Conservation (phyloP, 2,888 invertebrate genomes). For the Folsomia manolachei region DNA sequence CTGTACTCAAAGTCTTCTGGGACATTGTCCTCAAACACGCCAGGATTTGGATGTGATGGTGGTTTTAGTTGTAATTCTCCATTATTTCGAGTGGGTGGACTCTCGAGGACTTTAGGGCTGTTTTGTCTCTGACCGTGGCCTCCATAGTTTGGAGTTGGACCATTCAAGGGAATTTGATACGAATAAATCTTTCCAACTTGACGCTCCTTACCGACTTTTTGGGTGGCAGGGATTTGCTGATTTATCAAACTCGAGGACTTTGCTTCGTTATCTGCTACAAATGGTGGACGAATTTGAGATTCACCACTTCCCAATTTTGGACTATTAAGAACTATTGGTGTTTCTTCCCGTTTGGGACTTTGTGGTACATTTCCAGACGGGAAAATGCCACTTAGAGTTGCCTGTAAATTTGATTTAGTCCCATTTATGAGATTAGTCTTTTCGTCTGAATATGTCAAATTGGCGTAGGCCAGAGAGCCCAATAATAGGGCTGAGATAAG, state of each 20-base stretch:
- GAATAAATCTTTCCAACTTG: neutral
- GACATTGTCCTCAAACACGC: neutral
- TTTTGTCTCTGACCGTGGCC: too few species aligned
- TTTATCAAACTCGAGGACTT: neutral
- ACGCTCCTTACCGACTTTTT: too few species aligned
- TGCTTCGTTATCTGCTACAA: neutral
- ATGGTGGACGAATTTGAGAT: neutral
- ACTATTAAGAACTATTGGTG: neutral
- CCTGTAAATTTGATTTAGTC: neutral
- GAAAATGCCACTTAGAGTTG: constrained; percentile 1
- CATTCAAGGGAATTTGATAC: neutral
- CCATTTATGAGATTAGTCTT: neutral
- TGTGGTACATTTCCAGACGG: constrained; percentile 8
- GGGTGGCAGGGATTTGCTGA: neutral
- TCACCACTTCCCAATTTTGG: neutral
- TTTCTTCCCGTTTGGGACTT: neutral
- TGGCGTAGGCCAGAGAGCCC: constrained; percentile 6
- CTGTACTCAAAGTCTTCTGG: neutral
- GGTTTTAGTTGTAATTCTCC: neutral
- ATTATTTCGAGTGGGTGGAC: too few species aligned
- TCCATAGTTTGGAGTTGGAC: too few species aligned
- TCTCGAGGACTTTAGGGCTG: neutral
- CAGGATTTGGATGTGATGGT: neutral
- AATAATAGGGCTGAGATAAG: neutral
- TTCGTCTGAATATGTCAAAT: neutral